Evolutionary conservation across 2,888 invertebrate species (phyloP), one percentile per base, ranked within the genome.

Genomic region (Gryllus longicercus): DNA sequence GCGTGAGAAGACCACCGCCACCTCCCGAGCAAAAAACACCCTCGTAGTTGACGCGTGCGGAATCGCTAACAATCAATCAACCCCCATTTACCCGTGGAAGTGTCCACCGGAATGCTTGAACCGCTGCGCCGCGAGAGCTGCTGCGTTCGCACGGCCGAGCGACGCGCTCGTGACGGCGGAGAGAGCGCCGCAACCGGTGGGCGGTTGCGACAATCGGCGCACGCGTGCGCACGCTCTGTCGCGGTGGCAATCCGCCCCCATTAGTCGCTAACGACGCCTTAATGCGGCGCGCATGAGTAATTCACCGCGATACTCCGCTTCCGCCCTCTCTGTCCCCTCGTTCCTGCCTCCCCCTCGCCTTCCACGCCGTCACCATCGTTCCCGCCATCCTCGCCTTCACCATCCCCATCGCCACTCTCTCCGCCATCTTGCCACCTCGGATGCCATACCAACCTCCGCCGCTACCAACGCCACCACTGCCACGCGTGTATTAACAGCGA

Each of bases 241-340:
- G n/a, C 63, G 3, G 16, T 63, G 11, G 63, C 63, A 14, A 11
- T 38, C 63, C 63, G 63, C 63, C 16, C 63, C 63, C 63, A 8
- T 16, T n/a, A n/a, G n/a, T 63, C 63, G 63, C 63, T 63, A 63
- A 63, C 63, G 63, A 63, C n/a, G 63, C 63, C 63, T 63, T 63
- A 63, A 63, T 63, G 63, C 63, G 63, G 14, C n/a, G 63, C 12
- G 63, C 63, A 63, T 63, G 63, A 63, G 63, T 63, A 16, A 63
- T 63, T 63, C 63, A 63, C 16, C 14, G 16, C 63, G 63, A 63
- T 63, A 63, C 63, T 14, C 63, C 11, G 63, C 63, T 5, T 5
- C 8, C 8, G 63, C 63, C 1, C 12, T 38, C 38, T 21, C 21
- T 21, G 21, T 21, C 63, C 8, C 16, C 12, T 14, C n/a, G 4